A percentile compares a stretch with the other conserved stretches of the same genome.
Evolutionary conservation across 1,140 invertebrate genomes (phyloP).

Genomic region (Drosophila busckii): DNA sequence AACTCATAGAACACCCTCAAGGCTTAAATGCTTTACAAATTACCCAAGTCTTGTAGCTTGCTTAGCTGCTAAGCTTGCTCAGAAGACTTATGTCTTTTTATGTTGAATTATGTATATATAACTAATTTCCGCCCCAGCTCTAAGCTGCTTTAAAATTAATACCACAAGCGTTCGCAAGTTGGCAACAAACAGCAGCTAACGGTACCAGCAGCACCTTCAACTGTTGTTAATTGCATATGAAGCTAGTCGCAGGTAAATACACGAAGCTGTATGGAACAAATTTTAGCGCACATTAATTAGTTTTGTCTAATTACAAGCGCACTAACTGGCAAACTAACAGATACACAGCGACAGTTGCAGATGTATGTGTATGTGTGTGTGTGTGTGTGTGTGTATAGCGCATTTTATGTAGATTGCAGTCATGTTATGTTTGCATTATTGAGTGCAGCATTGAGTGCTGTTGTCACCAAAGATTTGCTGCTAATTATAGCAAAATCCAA

Average conservation of each 20-base stretch:
- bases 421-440: constrained; percentile 47
- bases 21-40: too few relatives aligned
- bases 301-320: constrained; percentile 56
- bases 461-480: constrained; percentile 35
- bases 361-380: neutral
- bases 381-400: neutral
- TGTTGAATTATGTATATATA: constrained; percentile 1
- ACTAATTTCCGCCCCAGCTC: constrained; percentile 7
- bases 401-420: constrained; percentile 15
- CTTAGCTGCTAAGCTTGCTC: too few relatives aligned
- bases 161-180: constrained; percentile 1
- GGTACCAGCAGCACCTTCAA: constrained; percentile 20
- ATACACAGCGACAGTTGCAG: neutral
- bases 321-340: neutral
- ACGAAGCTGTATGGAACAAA: constrained; percentile 36
- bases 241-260: neutral
- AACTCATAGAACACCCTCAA: too few relatives aligned
- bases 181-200: constrained; percentile 4
- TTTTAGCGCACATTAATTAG: constrained; percentile 58
- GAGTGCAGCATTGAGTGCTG: neutral
- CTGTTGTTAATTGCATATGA: constrained; percentile 17
- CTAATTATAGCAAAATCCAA: constrained; percentile 35
- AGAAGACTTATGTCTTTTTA: neutral
- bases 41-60: too few relatives aligned
- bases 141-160: constrained; percentile 33